phyloP scores from a whole-genome alignment of 2,888 invertebrate genomes.

The Drymonia ruficornis region DNA sequence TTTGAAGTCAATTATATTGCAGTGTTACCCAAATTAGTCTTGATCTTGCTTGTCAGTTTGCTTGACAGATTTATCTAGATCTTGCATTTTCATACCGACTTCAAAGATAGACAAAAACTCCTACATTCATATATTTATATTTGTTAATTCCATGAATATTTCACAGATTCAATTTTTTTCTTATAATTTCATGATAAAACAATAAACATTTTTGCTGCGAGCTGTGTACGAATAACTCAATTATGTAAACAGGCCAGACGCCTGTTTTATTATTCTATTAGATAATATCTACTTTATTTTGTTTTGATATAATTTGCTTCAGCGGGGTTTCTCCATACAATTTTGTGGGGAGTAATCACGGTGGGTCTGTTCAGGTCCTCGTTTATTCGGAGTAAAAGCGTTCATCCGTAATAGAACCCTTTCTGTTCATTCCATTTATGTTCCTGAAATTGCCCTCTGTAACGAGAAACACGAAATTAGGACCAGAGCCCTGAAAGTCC shows the following conservation, averaged over 20 bases:
- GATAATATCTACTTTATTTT: background rate
- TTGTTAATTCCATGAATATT: no score
- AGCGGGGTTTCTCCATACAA: background rate
- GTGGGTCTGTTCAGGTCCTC: background rate
- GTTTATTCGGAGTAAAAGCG: background rate
- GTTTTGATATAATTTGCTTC: conserved; percentile 1
- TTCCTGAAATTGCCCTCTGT: background rate
- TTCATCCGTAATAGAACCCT: conserved; percentile 3
- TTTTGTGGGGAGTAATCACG: background rate
- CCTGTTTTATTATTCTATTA: background rate
- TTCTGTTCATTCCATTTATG: background rate
- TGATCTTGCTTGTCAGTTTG: no score
- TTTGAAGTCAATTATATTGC: background rate
- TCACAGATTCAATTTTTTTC: background rate
- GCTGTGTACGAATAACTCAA: background rate
- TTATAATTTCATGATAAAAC: background rate
- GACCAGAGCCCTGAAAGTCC: background rate
- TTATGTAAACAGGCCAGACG: conserved; percentile 1
- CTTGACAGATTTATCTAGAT: no score
- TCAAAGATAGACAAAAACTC: no score
- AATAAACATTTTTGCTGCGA: background rate
- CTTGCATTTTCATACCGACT: no score
- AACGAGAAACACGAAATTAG: conserved; percentile 1
- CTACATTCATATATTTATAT: no score
- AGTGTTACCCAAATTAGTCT: background rate